Conservation (phyloP, 2,113 vertebrate species). For the Antigone vipio region DNA sequence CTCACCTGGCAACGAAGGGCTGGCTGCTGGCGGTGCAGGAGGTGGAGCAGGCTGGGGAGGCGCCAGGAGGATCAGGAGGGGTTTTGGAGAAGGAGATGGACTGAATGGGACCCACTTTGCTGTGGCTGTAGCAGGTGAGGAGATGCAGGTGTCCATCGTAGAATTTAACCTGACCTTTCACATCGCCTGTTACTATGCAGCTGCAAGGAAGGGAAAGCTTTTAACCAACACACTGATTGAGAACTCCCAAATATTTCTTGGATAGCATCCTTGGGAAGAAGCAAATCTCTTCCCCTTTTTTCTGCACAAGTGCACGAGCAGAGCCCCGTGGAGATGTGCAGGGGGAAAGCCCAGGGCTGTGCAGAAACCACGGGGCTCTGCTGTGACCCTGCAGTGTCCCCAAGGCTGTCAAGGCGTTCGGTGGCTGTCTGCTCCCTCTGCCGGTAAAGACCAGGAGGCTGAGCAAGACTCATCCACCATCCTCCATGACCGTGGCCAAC, state of each 20-base stretch:
- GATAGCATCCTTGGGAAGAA: neutral
- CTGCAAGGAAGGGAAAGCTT: slow-evolving; percentile 64
- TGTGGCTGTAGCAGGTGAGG: slow-evolving; percentile 72
- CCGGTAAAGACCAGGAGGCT: neutral
- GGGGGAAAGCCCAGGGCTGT: neutral
- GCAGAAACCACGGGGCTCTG: neutral
- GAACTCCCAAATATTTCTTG: neutral
- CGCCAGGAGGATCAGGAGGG: neutral
- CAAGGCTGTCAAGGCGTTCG: neutral
- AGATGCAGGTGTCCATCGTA: slow-evolving; percentile 77
- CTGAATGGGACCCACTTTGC: slow-evolving; percentile 75
- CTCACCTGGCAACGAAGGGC: slow-evolving; percentile 77
- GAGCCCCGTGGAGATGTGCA: neutral
- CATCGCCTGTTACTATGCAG: slow-evolving; percentile 84
- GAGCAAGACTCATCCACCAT: neutral
- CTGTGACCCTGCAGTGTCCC: neutral
- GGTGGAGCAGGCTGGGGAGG: slow-evolving; percentile 3
- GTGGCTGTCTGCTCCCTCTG: slow-evolving; percentile 50
- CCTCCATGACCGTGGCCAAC: fast-evolving
- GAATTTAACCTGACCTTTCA: slow-evolving; percentile 82
- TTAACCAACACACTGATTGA: neutral
- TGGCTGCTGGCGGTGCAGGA: slow-evolving; percentile 53
- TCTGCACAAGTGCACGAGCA: neutral
- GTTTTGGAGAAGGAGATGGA: slow-evolving; percentile 86
- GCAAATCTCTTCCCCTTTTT: neutral